A percentile compares a stretch with the other conserved stretches of the same genome.
phyloP scores from a whole-genome alignment of 2,888 invertebrate genomes.

The Atethmia centrago region DNA sequence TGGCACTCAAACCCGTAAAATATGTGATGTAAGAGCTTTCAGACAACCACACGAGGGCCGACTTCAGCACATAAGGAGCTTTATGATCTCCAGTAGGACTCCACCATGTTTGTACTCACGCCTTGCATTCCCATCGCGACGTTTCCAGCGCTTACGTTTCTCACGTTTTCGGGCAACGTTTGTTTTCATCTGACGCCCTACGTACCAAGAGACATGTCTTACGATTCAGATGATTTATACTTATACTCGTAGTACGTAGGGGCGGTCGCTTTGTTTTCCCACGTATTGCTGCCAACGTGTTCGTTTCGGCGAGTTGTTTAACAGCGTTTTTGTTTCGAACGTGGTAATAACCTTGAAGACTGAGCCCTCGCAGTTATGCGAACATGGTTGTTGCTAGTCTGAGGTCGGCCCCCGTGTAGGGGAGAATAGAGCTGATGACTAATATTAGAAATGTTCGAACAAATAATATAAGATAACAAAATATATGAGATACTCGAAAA shows the following conservation, averaged over 20 bases:
- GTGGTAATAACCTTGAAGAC: conserved; percentile 9
- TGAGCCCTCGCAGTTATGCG: conserved; percentile 7
- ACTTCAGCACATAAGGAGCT: background rate
- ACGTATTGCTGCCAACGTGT: conserved; percentile 11
- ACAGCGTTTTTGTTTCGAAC: conserved; percentile 17
- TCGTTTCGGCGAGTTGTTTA: conserved; percentile 18
- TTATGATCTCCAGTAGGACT: background rate
- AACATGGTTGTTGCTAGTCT: background rate
- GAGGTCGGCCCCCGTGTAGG: background rate
- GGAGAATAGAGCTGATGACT: background rate
- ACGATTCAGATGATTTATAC: conserved; percentile 9
- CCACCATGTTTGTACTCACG: conserved; percentile 8
- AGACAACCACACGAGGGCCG: background rate
- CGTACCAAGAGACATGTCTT: conserved; percentile 4
- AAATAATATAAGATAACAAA: no score
- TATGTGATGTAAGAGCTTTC: no score
- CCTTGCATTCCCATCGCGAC: conserved; percentile 21
- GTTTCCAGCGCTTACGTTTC: conserved; percentile 22
- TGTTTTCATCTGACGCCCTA: background rate
- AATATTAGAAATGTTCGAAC: no score
- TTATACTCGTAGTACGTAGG: background rate
- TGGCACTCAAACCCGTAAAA: no score
- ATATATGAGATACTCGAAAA: no score
- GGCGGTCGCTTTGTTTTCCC: conserved; percentile 10
- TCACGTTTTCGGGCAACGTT: conserved; percentile 16